phyloP scores from a whole-genome alignment of 1,140 invertebrate species.

The Tachypleus tridentatus region DNA sequence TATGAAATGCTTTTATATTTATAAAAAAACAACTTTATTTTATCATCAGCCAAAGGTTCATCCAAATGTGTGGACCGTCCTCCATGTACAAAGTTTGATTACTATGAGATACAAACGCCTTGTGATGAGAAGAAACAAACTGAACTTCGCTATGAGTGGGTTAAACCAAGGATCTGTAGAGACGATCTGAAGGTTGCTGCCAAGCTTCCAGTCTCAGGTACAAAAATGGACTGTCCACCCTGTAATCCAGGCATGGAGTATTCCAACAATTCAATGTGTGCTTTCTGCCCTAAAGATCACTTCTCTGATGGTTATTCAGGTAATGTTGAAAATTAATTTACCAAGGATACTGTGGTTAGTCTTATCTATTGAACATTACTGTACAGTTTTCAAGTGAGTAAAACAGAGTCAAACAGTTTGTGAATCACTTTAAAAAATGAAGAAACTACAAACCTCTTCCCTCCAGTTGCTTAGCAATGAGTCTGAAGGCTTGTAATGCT shows the following conservation, averaged over 20 bases:
- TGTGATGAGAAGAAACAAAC: conserved; percentile 27
- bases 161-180: conserved; percentile 40
- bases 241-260: conserved; percentile 46
- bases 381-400: no score
- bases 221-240: conserved; percentile 36
- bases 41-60: conserved; percentile 28
- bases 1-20: no score
- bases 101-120: conserved; percentile 39
- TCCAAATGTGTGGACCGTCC: conserved; percentile 37
- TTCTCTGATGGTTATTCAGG: conserved; percentile 34
- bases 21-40: no score
- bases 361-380: no score
- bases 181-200: conserved; percentile 32
- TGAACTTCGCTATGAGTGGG: no score
- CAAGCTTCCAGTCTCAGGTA: conserved; percentile 32
- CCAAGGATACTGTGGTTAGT: no score
- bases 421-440: no score
- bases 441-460: no score
- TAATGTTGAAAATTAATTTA: no score
- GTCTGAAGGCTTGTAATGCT: no score
- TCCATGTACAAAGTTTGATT: conserved; percentile 42
- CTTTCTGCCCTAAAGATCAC: conserved; percentile 34
- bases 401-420: no score
- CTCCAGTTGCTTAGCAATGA: no score
- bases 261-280: conserved; percentile 27